Base-by-base conservation (phyloP, 2,888 invertebrate species). In the Cheilosia grossa region DNA sequence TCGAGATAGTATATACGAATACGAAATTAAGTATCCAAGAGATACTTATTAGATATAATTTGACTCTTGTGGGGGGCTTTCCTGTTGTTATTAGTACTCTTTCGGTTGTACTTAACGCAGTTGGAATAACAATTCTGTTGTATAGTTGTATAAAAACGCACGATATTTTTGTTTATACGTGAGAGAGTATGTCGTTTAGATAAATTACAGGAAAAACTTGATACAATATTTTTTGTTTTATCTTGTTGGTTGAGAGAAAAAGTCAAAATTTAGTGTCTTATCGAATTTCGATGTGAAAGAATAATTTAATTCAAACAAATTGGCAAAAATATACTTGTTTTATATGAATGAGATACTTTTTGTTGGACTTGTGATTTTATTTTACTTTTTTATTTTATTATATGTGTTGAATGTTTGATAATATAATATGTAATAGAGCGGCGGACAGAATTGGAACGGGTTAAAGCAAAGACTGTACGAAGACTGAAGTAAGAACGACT, bases 401-500 rank as follows among this genome's bases (percentile, higher is more conserved):
- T 78, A 72, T 81, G 87, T 88, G 82, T 86, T 87, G 87, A 86
- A 86, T 85, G 75, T 88, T 85, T 88, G 83, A 82, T 87, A 77
- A 87, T 85, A 86, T 82, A 89, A 89, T 90, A 88, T 90, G 89
- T 87, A 87, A 86, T 87, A 88, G 88, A 90, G 89, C 91, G 91
- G 92, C 92, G 92, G 92, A 92, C 91, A 92, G 92, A 92, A 90
- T 92, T 92, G 92, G 92, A 92, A 92, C 92, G 92, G 92, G 92
- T 92, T 92, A 92, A 92, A 92, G 92, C 92, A 91, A 92, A 92
- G 92, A 92, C 92, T 92, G 92, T 92, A 92, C 92, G 92, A 92
- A 92, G 92, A 92, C 92, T 92, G 92, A 92, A 92, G 91, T 91
- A 91, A 92, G 91, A 92, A 91, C 91, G 90, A 90, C 90, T 91